Conservation (phyloP, 2,113 vertebrate genomes). For the Sterrhoptilus dennistouni region DNA sequence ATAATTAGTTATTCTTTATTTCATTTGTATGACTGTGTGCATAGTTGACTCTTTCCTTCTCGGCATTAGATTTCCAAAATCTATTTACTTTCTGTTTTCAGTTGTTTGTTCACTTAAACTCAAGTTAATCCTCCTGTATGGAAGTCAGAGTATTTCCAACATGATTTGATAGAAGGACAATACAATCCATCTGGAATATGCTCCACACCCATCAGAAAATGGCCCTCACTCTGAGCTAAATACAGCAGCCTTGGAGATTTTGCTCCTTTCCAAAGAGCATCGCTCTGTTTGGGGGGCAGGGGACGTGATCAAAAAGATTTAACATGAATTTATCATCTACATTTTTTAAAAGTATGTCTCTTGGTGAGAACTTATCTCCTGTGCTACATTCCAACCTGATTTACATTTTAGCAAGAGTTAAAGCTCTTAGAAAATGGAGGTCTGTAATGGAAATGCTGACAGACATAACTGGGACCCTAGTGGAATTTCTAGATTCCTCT, state of each 20-base stretch:
- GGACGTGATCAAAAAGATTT: conserved; percentile 4
- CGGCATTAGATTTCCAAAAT: neutral
- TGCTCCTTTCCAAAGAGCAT: conserved; percentile 1
- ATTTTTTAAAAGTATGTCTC: conserved; percentile 48
- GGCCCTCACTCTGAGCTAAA: conserved; percentile 1
- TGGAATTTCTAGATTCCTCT: conserved; percentile 32
- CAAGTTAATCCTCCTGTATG: neutral
- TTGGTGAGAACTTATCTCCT: conserved; percentile 37
- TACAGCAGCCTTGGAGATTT: neutral
- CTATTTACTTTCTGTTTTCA: neutral
- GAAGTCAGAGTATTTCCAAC: neutral
- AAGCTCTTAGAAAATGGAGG: conserved; percentile 24
- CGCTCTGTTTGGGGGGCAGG: neutral
- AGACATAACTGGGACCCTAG: conserved; percentile 47
- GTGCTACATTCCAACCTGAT: conserved; percentile 33
- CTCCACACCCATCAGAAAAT: conserved; percentile 25
- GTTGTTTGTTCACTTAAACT: conserved; percentile 6
- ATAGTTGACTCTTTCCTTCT: neutral
- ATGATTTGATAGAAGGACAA: conserved; percentile 22
- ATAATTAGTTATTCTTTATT: neutral
- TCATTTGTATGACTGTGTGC: neutral
- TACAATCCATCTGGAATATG: neutral
- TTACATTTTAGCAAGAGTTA: conserved; percentile 45
- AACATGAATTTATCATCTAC: conserved; percentile 46
- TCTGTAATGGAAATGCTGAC: neutral